phyloP scores from a whole-genome alignment of 2,888 invertebrate species.

The Rhopalosiphum nymphaeae region DNA sequence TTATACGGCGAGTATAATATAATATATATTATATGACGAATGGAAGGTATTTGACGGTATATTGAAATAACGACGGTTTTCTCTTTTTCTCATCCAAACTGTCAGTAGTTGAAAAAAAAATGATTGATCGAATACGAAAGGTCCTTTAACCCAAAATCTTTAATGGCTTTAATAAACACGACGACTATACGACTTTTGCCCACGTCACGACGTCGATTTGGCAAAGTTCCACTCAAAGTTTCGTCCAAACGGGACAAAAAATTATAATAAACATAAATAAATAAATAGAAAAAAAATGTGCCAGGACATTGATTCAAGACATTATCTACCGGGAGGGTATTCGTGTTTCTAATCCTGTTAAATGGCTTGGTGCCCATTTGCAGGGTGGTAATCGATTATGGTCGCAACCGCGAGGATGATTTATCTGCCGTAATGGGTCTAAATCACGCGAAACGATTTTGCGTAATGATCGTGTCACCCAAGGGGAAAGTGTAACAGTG shows the following conservation, averaged over 20 bases:
- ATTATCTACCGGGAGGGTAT: constrained; percentile 48
- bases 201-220: constrained; percentile 54
- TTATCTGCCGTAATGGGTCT: constrained; percentile 50
- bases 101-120: constrained; percentile 39
- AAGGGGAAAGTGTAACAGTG: constrained; percentile 4
- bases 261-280: constrained; percentile 6
- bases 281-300: constrained; percentile 31
- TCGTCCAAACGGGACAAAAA: not conserved
- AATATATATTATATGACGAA: constrained; percentile 35
- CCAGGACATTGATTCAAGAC: constrained; percentile 62
- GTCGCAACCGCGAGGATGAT: constrained; percentile 53
- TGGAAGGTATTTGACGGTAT: constrained; percentile 52
- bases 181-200: constrained; percentile 27
- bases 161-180: constrained; percentile 60
- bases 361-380: constrained; percentile 64
- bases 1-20: constrained; percentile 11
- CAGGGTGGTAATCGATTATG: constrained; percentile 56
- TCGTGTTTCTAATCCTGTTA: constrained; percentile 62
- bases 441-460: constrained; percentile 63
- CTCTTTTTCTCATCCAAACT: constrained; percentile 24
- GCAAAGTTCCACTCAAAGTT: constrained; percentile 48
- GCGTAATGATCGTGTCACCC: constrained; percentile 60
- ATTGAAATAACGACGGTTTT: constrained; percentile 51
- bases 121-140: constrained; percentile 56
- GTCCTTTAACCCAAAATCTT: constrained; percentile 58